Evolutionary conservation across 2,888 invertebrate species (phyloP).

Genomic region (Apamea sordens): DNA sequence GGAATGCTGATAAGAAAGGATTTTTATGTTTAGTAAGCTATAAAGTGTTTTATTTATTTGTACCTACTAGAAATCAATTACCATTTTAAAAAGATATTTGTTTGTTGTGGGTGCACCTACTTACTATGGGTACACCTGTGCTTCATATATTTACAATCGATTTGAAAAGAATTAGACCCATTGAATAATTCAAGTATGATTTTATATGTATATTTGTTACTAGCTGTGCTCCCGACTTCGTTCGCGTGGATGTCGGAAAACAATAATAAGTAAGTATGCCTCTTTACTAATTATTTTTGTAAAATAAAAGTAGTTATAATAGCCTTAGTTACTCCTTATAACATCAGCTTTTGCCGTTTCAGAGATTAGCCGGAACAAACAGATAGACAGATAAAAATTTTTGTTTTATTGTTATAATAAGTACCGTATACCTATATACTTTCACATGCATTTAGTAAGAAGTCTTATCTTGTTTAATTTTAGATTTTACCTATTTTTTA

Average conservation of each 20-base stretch:
- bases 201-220: background rate
- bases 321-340: too few species aligned
- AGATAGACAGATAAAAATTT: too few species aligned
- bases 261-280: background rate
- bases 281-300: background rate
- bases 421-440: background rate
- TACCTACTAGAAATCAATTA: background rate
- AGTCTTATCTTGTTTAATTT: too few species aligned
- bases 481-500: too few species aligned
- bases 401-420: background rate
- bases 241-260: background rate
- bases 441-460: too few species aligned
- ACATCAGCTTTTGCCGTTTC: too few species aligned
- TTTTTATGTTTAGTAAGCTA: constrained; percentile 30
- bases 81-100: background rate
- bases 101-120: background rate
- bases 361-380: too few species aligned
- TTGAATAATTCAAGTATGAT: background rate
- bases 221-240: background rate
- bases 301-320: background rate
- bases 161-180: background rate
- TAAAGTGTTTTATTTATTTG: constrained; percentile 26
- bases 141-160: background rate
- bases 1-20: constrained; percentile 54
- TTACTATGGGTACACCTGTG: background rate